Base-by-base conservation (phyloP, 30 jellyfish, hydroid and myxozoan genomes). In the Cassiopea andromeda region DNA sequence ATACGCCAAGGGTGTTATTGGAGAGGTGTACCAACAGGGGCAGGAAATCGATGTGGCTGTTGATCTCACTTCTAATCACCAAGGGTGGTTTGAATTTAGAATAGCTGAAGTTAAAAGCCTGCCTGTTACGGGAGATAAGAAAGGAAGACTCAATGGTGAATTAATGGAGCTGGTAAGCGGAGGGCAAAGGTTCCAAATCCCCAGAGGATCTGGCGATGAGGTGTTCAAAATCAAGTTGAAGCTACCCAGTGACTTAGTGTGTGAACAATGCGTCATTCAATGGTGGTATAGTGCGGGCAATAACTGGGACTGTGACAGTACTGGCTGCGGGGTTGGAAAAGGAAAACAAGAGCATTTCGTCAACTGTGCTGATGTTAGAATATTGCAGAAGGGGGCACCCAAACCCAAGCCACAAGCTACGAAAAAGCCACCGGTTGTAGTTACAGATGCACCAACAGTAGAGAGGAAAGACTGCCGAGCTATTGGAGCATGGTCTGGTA, bases 201-300 rank as follows among this genome's bases (percentile, higher is more conserved):
- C 98, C 38, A 80, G 77, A 47, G 96, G 97, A 12, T 84, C 93
- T 8, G 97, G 94, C 13, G 80, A 75, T 68, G 90, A 85, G 19
- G 79, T 67, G 19, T 94, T 87, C 92, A 85, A 73, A 59, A 64
- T 83, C 44, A 85, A 85, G 72, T 73, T 87, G 67, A 58, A 49
- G 43, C 73, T 94, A 69, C 98, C 98, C 19, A 48, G 73, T 1
- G 96, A 87, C 46, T 85, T 94, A 93, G 74, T 49, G 38, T 94
- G 98, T 73, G 85, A 93, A 48, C 76, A 87, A 64, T 93, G 98
- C 82, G 98, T 93, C 6, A 48, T 93, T 66, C 98, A 93, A 68
- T 93, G 98, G 98, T 77, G 91, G 93, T 93, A 93, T 81, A 89
- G 92, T 59, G 97, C 97, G 70, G 98, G 96, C 18, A 93, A 93